These are phyloP conservation scores for Ibycter americanus DNA, from an alignment of 2,797 vertebrate species.

Conservation along the genomic window DNA sequence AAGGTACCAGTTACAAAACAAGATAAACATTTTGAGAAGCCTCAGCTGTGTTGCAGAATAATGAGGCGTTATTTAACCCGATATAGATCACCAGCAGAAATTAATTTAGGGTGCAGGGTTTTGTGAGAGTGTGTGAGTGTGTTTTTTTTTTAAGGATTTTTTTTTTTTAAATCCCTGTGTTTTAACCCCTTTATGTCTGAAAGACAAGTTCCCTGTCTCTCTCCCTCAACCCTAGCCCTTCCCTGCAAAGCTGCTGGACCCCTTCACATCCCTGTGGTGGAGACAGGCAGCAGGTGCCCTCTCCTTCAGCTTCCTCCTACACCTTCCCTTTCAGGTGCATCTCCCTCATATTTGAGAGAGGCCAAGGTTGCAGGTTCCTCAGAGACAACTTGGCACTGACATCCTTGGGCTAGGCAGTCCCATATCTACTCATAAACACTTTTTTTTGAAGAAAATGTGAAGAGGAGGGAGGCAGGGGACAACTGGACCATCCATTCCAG, in stretches of 20 bases:
- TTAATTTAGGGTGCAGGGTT: conserved; percentile 81
- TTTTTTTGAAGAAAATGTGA: neutral
- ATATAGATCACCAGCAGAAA: conserved; percentile 84
- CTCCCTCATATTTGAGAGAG: neutral
- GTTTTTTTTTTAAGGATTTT: conserved; percentile 26
- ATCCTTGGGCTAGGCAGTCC: neutral
- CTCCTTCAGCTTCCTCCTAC: neutral
- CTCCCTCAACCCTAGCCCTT: neutral
- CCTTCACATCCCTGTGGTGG: neutral
- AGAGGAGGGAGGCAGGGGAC: neutral
- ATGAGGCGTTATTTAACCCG: conserved; percentile 85
- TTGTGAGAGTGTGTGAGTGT: conserved; percentile 69
- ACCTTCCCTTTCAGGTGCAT: neutral
- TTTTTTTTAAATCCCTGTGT: neutral
- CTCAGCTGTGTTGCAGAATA: conserved; percentile 87
- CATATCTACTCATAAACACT: neutral
- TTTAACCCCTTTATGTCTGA: conserved; percentile 43
- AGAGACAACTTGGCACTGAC: neutral
- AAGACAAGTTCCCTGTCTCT: neutral
- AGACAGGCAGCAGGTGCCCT: neutral
- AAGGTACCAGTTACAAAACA: conserved; percentile 88
- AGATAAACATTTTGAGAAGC: conserved; percentile 89
- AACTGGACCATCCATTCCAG: neutral
- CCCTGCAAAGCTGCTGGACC: neutral
- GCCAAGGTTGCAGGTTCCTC: neutral